These are phyloP conservation scores for Cyphomyrus plagiostoma DNA, from an alignment of 2,113 vertebrate genomes.

Conservation along the genomic window DNA sequence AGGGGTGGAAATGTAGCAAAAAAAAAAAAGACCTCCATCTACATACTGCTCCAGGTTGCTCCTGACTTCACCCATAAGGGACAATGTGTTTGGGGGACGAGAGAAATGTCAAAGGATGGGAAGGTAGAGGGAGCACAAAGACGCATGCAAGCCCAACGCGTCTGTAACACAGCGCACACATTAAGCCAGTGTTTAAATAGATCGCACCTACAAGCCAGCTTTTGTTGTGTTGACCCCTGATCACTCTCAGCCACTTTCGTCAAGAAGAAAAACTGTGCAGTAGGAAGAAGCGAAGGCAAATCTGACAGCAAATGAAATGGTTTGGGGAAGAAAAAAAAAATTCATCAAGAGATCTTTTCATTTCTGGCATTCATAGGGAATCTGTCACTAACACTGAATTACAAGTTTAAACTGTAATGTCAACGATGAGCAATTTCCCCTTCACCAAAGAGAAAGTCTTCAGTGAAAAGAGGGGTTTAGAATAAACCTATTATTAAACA, in stretches of 20 bases:
- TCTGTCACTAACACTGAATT: slow-evolving; percentile 4
- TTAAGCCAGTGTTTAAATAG: not conserved
- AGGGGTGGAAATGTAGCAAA: not conserved
- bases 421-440: slow-evolving; percentile 11
- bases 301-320: slow-evolving; percentile 18
- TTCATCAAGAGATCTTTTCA: slow-evolving; percentile 12
- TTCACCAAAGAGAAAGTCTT: not conserved
- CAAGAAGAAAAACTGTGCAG: not conserved
- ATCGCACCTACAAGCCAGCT: not conserved
- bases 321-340: not conserved
- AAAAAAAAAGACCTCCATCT: not conserved
- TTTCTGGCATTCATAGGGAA: slow-evolving; percentile 10
- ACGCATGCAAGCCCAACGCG: not conserved
- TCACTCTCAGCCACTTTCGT: not conserved
- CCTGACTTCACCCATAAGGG: not conserved
- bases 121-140: not conserved
- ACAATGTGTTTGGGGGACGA: not conserved
- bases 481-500: slow-evolving; percentile 14
- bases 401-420: slow-evolving; percentile 10
- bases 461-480: slow-evolving; percentile 7
- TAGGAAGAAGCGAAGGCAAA: not conserved
- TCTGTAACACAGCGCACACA: not conserved
- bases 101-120: not conserved
- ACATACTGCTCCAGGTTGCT: not conserved
- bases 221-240: slow-evolving; percentile 1